Evolutionary conservation across 2,888 invertebrate genomes (phyloP).

Genomic region (Eupeodes luniger): DNA sequence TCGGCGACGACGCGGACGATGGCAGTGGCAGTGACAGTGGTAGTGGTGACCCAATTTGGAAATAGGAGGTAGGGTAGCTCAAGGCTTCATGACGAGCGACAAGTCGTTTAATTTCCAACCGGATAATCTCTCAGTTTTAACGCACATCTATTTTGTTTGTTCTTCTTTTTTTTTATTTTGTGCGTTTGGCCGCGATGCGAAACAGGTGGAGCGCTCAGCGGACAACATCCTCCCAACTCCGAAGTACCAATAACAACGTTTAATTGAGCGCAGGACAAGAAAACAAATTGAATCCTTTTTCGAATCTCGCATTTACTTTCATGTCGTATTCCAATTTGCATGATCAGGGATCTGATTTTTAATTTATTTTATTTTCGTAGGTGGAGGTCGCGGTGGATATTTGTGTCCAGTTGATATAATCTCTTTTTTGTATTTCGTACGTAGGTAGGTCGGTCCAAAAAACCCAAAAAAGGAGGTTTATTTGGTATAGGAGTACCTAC

Average conservation of each 20-base stretch:
- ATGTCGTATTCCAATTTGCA: slow-evolving; percentile 73
- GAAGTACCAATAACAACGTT: slow-evolving; percentile 61
- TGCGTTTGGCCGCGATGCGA: slow-evolving; percentile 45
- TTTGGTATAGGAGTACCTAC: not conserved
- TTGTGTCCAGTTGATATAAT: not conserved
- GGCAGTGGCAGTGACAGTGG: not conserved
- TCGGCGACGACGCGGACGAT: too few relatives aligned
- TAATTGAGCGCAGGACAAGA: slow-evolving; percentile 74
- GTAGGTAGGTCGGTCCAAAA: not conserved
- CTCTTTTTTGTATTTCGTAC: not conserved
- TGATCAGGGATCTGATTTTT: slow-evolving; percentile 68
- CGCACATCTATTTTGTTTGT: slow-evolving; percentile 62
- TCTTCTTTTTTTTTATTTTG: not conserved
- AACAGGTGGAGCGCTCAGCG: slow-evolving; percentile 42
- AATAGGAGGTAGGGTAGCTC: not conserved
- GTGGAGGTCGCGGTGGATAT: not conserved
- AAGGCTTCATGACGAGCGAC: slow-evolving; percentile 48
- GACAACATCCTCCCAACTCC: slow-evolving; percentile 1
- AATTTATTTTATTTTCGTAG: slow-evolving; percentile 40
- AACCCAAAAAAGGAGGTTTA: not conserved
- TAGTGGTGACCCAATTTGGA: slow-evolving; percentile 25
- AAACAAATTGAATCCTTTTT: slow-evolving; percentile 74
- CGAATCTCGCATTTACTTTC: slow-evolving; percentile 68
- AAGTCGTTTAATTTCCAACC: slow-evolving; percentile 74
- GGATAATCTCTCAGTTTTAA: slow-evolving; percentile 67